Evolutionary conservation across 2,888 invertebrate genomes (phyloP), one percentile per base, ranked within the genome.

Genomic region (Apotomis turbidana): DNA sequence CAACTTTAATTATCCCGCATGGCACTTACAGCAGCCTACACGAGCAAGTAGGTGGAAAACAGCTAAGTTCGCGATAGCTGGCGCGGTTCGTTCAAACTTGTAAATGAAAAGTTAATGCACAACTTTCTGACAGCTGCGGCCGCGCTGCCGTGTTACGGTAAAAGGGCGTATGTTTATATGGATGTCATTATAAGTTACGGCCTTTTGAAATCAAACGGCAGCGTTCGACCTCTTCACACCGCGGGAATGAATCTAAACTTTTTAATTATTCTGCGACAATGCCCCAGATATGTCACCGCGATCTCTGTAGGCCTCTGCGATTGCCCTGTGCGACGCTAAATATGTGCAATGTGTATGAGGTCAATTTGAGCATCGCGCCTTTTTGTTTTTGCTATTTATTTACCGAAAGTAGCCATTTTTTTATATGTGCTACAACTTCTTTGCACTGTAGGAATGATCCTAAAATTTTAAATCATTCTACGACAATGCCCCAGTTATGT

Each of bases 31-130:
- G 82, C 81, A 81, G 84, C 79, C 81, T 79, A 68, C 59, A 70
- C 8, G 55, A 69, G 64, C 55, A 81, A 84, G 82, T 84, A 78
- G 80, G 78, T 80, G 77, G 79, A 82, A 84, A 85, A 85, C 79
- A 81, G 80, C 76, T 85, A 90, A 87, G 88, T 86, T 77, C 68
- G 75, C 79, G 81, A 83, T 83, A 81, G 85, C 83, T 83, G 74
- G 80, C 79, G 83, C 83, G 84, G 79, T 84, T 86, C 83, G 83
- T 80, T 82, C 78, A 82, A 90, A 90, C 87, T 90, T 89, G 86
- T 86, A 90, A 90, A 91, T 91, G 90, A 89, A 90, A 91, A 90
- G 90, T 90, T 90, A 90, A 90, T 87, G 89, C 84, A 80, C 83
- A 89, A 90, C 83, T 90, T 89, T 78, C 78, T 86, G 89, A 88